Conservation (phyloP, 2,797 vertebrate genomes). For the Poecilia picta region DNA sequence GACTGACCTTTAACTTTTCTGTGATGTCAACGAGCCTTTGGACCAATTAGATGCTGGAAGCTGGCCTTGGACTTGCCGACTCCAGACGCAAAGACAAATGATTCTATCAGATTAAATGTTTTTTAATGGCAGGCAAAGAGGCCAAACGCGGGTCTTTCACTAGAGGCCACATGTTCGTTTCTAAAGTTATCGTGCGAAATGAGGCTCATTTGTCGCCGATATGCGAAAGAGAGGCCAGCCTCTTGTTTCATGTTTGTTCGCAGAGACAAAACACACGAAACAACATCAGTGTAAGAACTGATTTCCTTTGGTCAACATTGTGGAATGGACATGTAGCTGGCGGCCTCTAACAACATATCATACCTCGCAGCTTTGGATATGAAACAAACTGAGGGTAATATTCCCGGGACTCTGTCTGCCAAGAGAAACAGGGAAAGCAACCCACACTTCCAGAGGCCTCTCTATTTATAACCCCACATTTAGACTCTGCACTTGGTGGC, state of each 20-base stretch:
- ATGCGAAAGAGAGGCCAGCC: constrained; percentile 64
- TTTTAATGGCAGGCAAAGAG: constrained; percentile 89
- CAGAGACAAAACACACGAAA: constrained; percentile 41
- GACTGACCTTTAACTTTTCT: constrained; percentile 80
- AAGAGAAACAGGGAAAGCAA: constrained; percentile 71
- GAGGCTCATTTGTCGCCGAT: constrained; percentile 89
- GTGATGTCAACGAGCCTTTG: constrained; percentile 83
- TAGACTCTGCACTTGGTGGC: constrained; percentile 50
- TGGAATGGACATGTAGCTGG: constrained; percentile 43
- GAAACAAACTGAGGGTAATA: constrained; percentile 69
- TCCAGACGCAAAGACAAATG: constrained; percentile 94
- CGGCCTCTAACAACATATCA: constrained; percentile 32
- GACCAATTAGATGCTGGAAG: constrained; percentile 83
- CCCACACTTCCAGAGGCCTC: constrained; percentile 68
- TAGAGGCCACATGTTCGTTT: constrained; percentile 77
- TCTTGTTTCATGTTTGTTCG: constrained; percentile 72
- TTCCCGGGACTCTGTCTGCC: constrained; percentile 65
- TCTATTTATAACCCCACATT: constrained; percentile 77
- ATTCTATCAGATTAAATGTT: constrained; percentile 94
- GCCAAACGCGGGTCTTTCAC: constrained; percentile 84
- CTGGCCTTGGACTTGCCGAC: constrained; percentile 86
- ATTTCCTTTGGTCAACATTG: constrained; percentile 51
- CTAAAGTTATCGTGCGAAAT: constrained; percentile 90
- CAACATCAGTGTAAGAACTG: constrained; percentile 49
- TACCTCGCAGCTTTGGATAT: constrained; percentile 60